phyloP scores from a whole-genome alignment of 2,797 vertebrate genomes.

The Apodemus agrarius region DNA sequence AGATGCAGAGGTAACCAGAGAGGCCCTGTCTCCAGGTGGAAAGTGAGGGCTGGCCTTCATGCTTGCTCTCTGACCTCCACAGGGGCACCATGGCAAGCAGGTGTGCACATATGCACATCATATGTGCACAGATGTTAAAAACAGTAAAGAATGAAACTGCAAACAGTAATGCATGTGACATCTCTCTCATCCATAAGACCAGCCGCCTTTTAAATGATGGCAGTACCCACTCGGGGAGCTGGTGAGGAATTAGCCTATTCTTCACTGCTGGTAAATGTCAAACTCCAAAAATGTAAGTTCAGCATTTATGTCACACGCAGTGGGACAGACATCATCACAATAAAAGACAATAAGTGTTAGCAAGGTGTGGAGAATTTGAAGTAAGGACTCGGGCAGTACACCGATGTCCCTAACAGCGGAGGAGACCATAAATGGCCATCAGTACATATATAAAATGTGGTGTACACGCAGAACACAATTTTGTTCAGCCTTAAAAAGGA shows the following conservation, averaged over 20 bases:
- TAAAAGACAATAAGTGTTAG: background rate
- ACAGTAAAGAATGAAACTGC: background rate
- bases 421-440: background rate
- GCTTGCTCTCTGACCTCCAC: background rate
- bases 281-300: background rate
- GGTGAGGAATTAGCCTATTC: background rate
- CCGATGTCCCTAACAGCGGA: background rate
- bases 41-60: background rate
- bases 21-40: background rate
- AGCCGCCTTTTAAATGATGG: background rate
- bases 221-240: background rate
- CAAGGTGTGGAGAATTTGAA: background rate
- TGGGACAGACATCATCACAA: background rate
- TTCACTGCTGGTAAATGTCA: background rate
- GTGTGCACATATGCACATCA: background rate
- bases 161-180: background rate
- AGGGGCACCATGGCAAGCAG: background rate
- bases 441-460: background rate
- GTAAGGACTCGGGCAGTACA: background rate
- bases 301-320: background rate
- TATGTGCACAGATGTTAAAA: background rate
- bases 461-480: background rate
- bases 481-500: background rate
- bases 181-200: constrained; percentile 23
- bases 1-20: background rate